These are phyloP conservation scores for Brachionus koreanus DNA, from an alignment of 1,140 invertebrate species.

Conservation along the genomic window DNA sequence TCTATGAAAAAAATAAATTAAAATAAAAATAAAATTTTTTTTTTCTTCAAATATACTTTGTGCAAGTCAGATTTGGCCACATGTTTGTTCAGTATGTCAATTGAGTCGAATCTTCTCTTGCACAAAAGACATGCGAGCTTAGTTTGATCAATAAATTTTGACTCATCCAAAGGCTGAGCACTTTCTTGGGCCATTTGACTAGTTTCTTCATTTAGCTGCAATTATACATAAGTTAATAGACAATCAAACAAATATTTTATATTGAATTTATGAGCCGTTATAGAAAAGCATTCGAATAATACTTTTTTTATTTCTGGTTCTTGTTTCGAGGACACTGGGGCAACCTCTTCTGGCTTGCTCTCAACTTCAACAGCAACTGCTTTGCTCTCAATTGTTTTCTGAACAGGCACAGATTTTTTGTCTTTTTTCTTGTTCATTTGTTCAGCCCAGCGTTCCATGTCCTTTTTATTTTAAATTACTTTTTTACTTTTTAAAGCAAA, in stretches of 20 bases:
- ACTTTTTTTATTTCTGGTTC: conserved; percentile 48
- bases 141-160: conserved; percentile 72
- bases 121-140: conserved; percentile 91
- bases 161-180: conserved; percentile 54
- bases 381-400: conserved; percentile 47
- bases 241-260: neutral
- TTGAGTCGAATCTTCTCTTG: conserved; percentile 84
- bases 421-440: conserved; percentile 88
- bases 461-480: conserved; percentile 51
- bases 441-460: conserved; percentile 94
- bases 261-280: neutral
- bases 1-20: conserved; percentile 1
- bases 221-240: neutral
- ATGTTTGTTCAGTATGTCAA: conserved; percentile 83
- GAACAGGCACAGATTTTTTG: conserved; percentile 54
- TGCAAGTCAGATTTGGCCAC: conserved; percentile 88
- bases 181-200: neutral
- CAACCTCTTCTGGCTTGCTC: conserved; percentile 72
- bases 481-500: neutral
- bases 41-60: conserved; percentile 62
- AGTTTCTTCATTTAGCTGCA: conserved; percentile 3
- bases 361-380: conserved; percentile 78
- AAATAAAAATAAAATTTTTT: neutral
- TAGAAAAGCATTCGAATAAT: conserved; percentile 9
- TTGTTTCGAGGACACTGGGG: conserved; percentile 17